phyloP scores from a whole-genome alignment of 2,113 vertebrate species.

The Dascyllus trimaculatus region DNA sequence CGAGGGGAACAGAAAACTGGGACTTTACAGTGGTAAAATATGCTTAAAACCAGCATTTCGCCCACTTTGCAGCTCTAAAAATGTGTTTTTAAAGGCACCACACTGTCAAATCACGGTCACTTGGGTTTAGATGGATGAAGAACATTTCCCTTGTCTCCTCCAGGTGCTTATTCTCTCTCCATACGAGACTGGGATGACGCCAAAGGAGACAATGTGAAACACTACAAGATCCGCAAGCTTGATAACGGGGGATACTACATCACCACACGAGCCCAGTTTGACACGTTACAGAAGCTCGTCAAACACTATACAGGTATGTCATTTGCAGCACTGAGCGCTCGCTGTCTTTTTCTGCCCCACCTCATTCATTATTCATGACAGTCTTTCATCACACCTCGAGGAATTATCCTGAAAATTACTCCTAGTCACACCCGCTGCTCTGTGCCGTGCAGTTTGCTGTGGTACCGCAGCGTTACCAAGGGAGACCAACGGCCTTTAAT shows the following conservation, averaged over 20 bases:
- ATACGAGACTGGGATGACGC: constrained; percentile 98
- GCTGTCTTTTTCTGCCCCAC: neutral
- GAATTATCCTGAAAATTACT: constrained; percentile 44
- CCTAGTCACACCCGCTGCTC: constrained; percentile 29
- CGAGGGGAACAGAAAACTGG: too few species aligned
- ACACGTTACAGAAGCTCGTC: constrained; percentile 95
- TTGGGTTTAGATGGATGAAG: constrained; percentile 8
- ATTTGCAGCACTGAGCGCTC: neutral
- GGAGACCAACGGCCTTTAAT: constrained; percentile 52
- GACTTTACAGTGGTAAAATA: too few species aligned
- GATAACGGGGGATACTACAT: constrained; percentile 99
- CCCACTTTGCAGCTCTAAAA: neutral
- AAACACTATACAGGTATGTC: constrained; percentile 95
- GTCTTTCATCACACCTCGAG: constrained; percentile 31
- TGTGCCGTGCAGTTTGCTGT: neutral
- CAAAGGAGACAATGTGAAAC: constrained; percentile 98
- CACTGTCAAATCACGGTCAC: neutral
- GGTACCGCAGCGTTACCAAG: constrained; percentile 15
- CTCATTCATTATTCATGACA: constrained; percentile 36
- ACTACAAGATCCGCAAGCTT: constrained; percentile 99
- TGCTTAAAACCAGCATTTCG: neutral
- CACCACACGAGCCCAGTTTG: constrained; percentile 97
- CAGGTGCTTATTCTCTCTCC: constrained; percentile 97
- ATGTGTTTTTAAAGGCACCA: neutral
- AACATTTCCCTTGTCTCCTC: constrained; percentile 1